phyloP scores from a whole-genome alignment of 2,888 invertebrate species.

The Zygogramma bicolorata region DNA sequence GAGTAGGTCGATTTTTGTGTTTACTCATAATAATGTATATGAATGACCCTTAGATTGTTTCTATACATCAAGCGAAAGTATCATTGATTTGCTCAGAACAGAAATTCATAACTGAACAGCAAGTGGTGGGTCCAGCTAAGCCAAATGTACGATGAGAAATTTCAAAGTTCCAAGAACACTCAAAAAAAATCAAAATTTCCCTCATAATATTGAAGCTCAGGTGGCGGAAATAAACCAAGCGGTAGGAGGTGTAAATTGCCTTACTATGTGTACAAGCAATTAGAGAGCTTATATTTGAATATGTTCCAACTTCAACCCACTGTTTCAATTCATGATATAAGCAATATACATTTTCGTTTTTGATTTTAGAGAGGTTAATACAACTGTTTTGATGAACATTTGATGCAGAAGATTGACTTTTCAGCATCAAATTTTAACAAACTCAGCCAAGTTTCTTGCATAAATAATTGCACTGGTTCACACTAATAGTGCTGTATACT shows the following conservation, averaged over 20 bases:
- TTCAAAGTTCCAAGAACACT: too few species aligned
- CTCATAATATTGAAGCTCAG: too few species aligned
- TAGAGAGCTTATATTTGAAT: neutral
- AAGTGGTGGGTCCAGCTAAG: too few species aligned
- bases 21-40: constrained; percentile 14
- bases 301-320: constrained; percentile 32
- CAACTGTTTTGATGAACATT: constrained; percentile 26
- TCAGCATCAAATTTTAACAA: neutral
- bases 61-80: neutral
- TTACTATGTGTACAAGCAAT: neutral
- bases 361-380: constrained; percentile 30
- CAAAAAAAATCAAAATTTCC: too few species aligned
- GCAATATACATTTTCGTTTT: constrained; percentile 35
- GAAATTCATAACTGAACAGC: neutral
- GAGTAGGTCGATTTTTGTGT: constrained; percentile 16
- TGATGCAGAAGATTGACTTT: neutral
- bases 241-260: too few species aligned
- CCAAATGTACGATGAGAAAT: too few species aligned
- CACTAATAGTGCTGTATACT: constrained; percentile 32
- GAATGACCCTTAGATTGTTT: neutral
- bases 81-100: neutral
- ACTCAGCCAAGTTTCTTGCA: neutral
- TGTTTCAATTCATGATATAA: constrained; percentile 30
- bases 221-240: too few species aligned
- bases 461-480: constrained; percentile 28